These are phyloP conservation scores for Thrips palmi DNA, from an alignment of 1,140 invertebrate species.

Conservation along the genomic window DNA sequence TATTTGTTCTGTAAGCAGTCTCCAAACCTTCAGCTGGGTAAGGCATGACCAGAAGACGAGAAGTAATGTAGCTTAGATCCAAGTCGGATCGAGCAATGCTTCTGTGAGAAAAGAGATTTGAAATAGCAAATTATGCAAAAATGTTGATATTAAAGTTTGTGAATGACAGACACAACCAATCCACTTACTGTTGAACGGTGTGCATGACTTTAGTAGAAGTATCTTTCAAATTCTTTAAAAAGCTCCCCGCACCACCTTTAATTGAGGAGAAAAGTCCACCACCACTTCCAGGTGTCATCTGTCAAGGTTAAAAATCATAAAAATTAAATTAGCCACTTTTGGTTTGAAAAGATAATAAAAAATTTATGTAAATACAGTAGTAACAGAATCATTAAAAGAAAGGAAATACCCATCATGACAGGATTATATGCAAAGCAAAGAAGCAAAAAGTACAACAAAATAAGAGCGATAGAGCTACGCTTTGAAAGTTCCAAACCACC, in stretches of 20 bases:
- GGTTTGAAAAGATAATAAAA: no score
- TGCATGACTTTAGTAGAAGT: slow-evolving; percentile 93
- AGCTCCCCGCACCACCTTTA: slow-evolving; percentile 63
- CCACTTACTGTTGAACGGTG: slow-evolving; percentile 75
- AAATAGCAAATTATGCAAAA: slow-evolving; percentile 7
- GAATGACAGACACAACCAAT: background rate
- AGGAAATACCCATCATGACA: no score
- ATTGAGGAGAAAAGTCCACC: slow-evolving; percentile 62
- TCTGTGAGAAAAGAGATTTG: slow-evolving; percentile 33
- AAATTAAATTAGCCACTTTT: slow-evolving; percentile 2
- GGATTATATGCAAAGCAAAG: no score
- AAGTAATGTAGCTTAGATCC: slow-evolving; percentile 81
- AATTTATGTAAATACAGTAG: no score
- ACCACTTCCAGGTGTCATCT: slow-evolving; percentile 12
- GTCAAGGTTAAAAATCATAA: no score
- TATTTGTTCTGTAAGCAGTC: slow-evolving; percentile 78
- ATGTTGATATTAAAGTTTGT: background rate
- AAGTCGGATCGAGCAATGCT: slow-evolving; percentile 74
- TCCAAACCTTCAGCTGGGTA: slow-evolving; percentile 88
- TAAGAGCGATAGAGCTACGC: no score
- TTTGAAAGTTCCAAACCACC: no score
- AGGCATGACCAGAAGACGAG: slow-evolving; percentile 76
- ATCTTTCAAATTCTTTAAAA: slow-evolving; percentile 88
- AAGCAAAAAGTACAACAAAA: no score
- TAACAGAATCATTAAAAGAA: no score